Evolutionary conservation across 2,113 vertebrate species (phyloP), one percentile per base, ranked within the genome.

Genomic region (Dasypus novemcinctus): DNA sequence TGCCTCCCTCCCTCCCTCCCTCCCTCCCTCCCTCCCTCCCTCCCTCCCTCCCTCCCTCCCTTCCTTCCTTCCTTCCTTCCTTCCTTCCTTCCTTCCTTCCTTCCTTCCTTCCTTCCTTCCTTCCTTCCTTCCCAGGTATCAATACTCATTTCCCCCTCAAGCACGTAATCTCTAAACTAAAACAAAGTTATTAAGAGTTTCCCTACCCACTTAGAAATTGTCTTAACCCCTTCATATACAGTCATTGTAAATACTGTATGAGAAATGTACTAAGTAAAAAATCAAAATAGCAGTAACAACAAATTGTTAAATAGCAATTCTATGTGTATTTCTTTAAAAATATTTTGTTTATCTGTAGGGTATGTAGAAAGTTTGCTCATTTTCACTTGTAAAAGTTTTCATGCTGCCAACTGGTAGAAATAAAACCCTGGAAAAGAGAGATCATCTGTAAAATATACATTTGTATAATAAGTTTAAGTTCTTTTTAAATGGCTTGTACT

Each of bases 341-440:
- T 25, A 20, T 89, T 94, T 96, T 97, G 95, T 98, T 97, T 98
- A 91, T 98, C 88, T 97, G 87, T 96, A 93, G 97, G 94, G 61
- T 98, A 90, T 97, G 84, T 97, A 96, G 94, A 98, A 98, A 92
- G 74, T 92, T 97, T 97, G 87, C 85, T 97, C 93, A 97, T 96
- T 98, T 96, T 93, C 97, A 68, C 94, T 97, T 98, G 94, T 98
- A 96, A 97, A 98, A 96, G 75, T 97, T 91, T 98, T 97, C 95
- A 94, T 96, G 91, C 95, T 98, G 95, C 97, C 97, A 98, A 97
- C 80, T 97, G 83, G 96, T 98, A 87, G 74, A 98, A 98, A 98
- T 96, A 97, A 98, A 98, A 97, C 96, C 59, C 88, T 80, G 52
- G 96, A 96, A 98, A 98, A 97, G 95, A 96, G 96, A 98, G 96